phyloP scores from a whole-genome alignment of 2,888 invertebrate genomes.

The Arenicola marina region DNA sequence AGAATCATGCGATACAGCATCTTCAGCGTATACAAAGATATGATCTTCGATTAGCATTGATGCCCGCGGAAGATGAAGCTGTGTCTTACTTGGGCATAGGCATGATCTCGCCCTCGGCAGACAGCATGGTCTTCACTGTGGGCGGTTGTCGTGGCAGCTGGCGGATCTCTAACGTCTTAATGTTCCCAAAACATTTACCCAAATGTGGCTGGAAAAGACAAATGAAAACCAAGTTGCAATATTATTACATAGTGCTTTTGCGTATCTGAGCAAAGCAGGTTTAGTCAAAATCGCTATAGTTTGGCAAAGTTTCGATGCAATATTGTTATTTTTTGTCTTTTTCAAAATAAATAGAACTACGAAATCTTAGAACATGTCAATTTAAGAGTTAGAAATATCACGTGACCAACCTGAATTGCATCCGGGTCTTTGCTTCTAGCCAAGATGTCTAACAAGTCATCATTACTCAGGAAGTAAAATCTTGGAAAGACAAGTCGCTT shows the following conservation, averaged over 20 bases:
- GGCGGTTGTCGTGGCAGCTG: slow-evolving; percentile 54
- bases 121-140: slow-evolving; percentile 55
- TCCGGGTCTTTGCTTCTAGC: slow-evolving; percentile 60
- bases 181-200: slow-evolving; percentile 61
- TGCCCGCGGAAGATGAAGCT: too few relatives aligned
- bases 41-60: too few relatives aligned
- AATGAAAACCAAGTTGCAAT: not conserved
- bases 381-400: too few relatives aligned
- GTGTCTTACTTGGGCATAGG: slow-evolving; percentile 54
- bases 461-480: slow-evolving; percentile 61
- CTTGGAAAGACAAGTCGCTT: slow-evolving; percentile 60
- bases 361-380: too few relatives aligned
- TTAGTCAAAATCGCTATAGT: not conserved
- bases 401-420: slow-evolving; percentile 53
- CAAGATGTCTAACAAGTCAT: slow-evolving; percentile 59
- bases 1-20: too few relatives aligned
- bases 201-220: slow-evolving; percentile 52
- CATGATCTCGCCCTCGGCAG: slow-evolving; percentile 58
- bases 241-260: too few relatives aligned
- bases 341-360: too few relatives aligned
- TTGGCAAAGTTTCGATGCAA: not conserved
- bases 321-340: too few relatives aligned
- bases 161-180: slow-evolving; percentile 54
- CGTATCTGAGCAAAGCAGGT: too few relatives aligned
- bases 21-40: too few relatives aligned